phyloP scores from a whole-genome alignment of 1,140 invertebrate species.

The Nymphalis io region DNA sequence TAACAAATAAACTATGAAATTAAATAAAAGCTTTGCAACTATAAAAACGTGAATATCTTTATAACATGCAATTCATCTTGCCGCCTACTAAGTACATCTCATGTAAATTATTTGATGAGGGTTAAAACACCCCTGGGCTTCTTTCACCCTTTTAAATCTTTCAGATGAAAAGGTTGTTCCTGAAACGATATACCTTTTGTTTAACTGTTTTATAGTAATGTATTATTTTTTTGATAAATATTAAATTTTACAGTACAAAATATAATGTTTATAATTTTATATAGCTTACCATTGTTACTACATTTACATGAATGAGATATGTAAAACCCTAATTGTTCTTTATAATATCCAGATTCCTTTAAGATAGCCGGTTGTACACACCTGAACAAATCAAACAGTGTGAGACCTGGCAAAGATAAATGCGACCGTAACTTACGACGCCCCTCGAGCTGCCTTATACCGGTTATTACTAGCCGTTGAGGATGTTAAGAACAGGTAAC shows the following conservation, averaged over 20 bases:
- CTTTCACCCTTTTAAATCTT: constrained; percentile 43
- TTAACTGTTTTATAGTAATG: constrained; percentile 5
- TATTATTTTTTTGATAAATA: not conserved
- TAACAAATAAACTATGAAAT: too few species aligned
- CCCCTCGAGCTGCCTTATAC: constrained; percentile 61
- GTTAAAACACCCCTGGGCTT: constrained; percentile 43
- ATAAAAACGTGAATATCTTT: not conserved
- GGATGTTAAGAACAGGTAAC: constrained; percentile 35
- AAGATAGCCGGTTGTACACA: constrained; percentile 1
- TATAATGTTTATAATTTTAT: too few species aligned
- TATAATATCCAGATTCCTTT: not conserved
- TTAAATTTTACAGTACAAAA: too few species aligned
- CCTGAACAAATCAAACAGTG: constrained; percentile 52
- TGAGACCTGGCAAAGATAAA: constrained; percentile 63
- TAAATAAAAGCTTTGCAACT: not conserved
- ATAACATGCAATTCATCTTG: constrained; percentile 41
- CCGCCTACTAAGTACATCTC: constrained; percentile 49
- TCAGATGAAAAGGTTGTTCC: constrained; percentile 44
- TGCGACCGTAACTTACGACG: constrained; percentile 63
- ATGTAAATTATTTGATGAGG: constrained; percentile 54
- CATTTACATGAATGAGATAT: too few species aligned
- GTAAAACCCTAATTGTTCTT: not conserved
- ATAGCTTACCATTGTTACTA: too few species aligned
- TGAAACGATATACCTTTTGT: constrained; percentile 32
- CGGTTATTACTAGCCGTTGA: constrained; percentile 48